Evolutionary conservation across 2,113 vertebrate genomes (phyloP), one percentile per base, ranked within the genome.

Genomic region (Clarias gariepinus): DNA sequence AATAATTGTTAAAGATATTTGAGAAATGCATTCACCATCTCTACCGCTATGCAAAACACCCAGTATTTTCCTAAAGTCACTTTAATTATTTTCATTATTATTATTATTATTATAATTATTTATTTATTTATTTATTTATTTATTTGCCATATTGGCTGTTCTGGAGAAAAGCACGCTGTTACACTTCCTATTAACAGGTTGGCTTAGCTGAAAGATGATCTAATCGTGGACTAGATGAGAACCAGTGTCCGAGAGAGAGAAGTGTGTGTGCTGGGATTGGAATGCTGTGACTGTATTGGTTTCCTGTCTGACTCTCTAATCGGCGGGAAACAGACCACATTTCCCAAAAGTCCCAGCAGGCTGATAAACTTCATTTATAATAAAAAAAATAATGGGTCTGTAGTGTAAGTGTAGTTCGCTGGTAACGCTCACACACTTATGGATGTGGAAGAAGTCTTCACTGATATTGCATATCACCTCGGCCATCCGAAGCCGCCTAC

Each of bases 291-390:
- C 78, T 85, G 33, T 86, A 60, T 88, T 63, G 64, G 84, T 86
- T 89, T 89, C 89, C 89, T 88, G 89, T 86, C 89, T 89, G 61
- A 80, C 66, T 84, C 64, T 85, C 21, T 83, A 89, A 89, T 89
- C 89, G 76, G 64, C 13, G 89, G 89, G 89, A 89, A 89, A 86
- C 89, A 89, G 89, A 85, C 89, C 77, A 88, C 60, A 77, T 89
- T 88, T 84, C 86, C 89, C 84, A 86, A 81, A 68, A 86, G 89
- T 88, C 84, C 66, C 74, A 61, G 84, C 18, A 2, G 66, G 58
- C 81, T 33, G 84, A 89, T 86, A 89, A 86, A 84, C 74, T 83
- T 19, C 80, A 83, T 89, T 86, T 89, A 89, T 88, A 80, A 83
- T 66, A 77, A 69, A 77, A 60, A 36, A 71, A 84, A 79, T 89